phyloP scores from a whole-genome alignment of 2,888 invertebrate genomes.

The Dasypogon diadema region DNA sequence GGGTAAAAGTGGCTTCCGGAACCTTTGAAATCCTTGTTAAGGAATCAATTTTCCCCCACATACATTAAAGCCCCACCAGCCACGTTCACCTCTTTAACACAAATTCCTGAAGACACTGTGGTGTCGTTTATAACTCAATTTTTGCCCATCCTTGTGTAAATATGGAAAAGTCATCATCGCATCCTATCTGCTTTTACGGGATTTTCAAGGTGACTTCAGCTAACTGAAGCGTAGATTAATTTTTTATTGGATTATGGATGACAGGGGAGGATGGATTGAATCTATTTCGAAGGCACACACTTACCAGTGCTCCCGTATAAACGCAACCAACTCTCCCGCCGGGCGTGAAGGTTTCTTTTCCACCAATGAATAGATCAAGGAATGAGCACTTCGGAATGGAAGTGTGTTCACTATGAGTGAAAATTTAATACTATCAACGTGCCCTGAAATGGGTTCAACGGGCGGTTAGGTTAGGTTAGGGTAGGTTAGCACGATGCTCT shows the following conservation, averaged over 20 bases:
- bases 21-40: background rate
- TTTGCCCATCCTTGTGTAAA: slow-evolving; percentile 51
- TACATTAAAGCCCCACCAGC: background rate
- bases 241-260: slow-evolving; percentile 55
- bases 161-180: slow-evolving; percentile 56
- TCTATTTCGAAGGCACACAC: slow-evolving; percentile 12
- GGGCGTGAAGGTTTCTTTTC: slow-evolving; percentile 19
- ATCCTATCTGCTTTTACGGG: slow-evolving; percentile 50
- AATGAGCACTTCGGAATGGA: slow-evolving; percentile 52
- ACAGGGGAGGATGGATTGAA: slow-evolving; percentile 6
- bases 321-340: background rate
- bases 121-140: slow-evolving; percentile 56
- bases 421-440: slow-evolving; percentile 54
- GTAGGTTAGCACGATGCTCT: too few relatives aligned
- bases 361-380: slow-evolving; percentile 44
- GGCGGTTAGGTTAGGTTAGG: background rate
- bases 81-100: background rate
- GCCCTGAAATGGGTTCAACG: slow-evolving; percentile 10
- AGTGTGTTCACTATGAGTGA: slow-evolving; percentile 54
- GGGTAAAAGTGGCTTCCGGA: background rate
- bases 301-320: background rate
- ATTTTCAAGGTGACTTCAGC: slow-evolving; percentile 56
- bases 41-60: background rate
- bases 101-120: slow-evolving; percentile 45
- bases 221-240: slow-evolving; percentile 56